Evolutionary conservation across 2,797 vertebrate species (phyloP), one percentile per base, ranked within the genome.

Genomic region (Peromyscus attwateri): DNA sequence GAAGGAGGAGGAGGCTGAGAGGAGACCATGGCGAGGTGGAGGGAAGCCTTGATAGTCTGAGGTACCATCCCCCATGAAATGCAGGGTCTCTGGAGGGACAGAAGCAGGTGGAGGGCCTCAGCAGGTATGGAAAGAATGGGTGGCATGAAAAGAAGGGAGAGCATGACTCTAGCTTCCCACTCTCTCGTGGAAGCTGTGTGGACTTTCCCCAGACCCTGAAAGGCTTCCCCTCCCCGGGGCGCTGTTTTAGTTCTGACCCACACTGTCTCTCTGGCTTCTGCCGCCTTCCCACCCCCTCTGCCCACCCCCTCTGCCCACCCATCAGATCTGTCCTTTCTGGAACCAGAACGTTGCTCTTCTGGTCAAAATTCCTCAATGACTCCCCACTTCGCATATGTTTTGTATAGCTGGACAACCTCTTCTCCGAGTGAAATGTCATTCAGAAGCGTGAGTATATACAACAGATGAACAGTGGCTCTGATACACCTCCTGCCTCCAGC

Each of bases 151-250:
- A 23, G 12, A 6, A 6, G 27, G 52, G 52, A 60, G 14, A 12
- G 27, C 10, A 0, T 10, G n/a, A 31, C 11, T 6, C 40, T 7
- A 1, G 68, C 55, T 31, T 23, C 37, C 73, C 90, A 34, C 14
- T 49, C 49, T 31, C 27, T 34, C 40, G 23, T 1, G 1, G 0
- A 3, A 80, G 57, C 82, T 7, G 0, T 1, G 5, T 60, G 9
- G 25, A n/a, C n/a, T 60, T 75, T 79, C 57, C 25, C 60, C 62
- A n/a, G 31, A 23, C 68, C 40, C 94, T 10, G 43, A 77, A 84
- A 12, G 2, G 16, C 4, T 0, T 7, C 4, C 57, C 52, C 2
- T 4, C 7, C n/a, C 31, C 21, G 8, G 10, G 0, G 11, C 1
- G 12, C 37, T 3, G 7, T 27, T 62, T 68, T 6, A 75, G n/a